Evolutionary conservation across 2,113 vertebrate species (phyloP).

Genomic region (Poicephalus meyeri): DNA sequence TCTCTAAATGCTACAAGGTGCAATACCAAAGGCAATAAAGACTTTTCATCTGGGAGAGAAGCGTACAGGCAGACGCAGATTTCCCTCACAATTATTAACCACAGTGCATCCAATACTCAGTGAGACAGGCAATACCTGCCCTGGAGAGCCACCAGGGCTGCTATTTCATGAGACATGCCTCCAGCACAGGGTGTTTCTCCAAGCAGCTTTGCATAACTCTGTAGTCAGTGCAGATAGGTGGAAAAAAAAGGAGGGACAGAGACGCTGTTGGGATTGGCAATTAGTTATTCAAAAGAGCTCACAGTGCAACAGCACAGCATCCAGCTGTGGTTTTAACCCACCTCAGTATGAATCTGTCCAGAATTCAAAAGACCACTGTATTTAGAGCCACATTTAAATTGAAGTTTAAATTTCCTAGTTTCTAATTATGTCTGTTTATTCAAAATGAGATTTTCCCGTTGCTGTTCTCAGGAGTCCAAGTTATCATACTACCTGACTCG

Average conservation of each 20-base stretch:
- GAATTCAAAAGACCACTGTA: neutral
- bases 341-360: neutral
- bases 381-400: neutral
- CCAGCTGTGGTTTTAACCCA: neutral
- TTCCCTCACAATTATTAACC: neutral
- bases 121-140: accelerated
- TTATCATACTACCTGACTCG: neutral
- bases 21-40: neutral
- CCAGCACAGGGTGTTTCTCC: neutral
- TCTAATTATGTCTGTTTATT: neutral
- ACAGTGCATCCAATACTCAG: neutral
- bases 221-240: neutral
- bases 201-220: accelerated
- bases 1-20: neutral
- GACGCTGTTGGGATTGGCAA: neutral
- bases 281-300: neutral
- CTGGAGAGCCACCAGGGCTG: neutral
- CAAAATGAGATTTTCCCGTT: neutral
- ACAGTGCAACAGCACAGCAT: neutral
- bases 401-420: neutral
- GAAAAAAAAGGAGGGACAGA: neutral
- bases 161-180: neutral
- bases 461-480: neutral
- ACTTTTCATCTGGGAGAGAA: neutral
- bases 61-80: neutral